Conservation (phyloP, 1,140 invertebrate species). For the Varroa destructor region DNA sequence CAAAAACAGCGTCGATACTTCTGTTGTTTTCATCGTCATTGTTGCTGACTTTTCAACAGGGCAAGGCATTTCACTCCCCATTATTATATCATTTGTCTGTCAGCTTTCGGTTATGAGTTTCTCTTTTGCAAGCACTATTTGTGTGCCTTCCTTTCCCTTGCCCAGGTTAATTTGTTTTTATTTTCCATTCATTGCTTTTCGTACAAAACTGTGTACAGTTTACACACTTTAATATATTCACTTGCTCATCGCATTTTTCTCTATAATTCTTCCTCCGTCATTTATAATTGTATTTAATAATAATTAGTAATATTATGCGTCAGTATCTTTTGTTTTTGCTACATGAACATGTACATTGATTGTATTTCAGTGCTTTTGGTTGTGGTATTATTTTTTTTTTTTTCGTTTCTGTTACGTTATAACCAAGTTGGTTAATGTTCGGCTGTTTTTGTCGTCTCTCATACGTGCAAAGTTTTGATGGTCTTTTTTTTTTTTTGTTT, state of each 20-base stretch:
- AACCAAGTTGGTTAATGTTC: too few relatives aligned
- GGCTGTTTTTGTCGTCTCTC: too few relatives aligned
- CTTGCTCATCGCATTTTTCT: not conserved
- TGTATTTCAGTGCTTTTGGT: too few relatives aligned
- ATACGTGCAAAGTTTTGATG: too few relatives aligned
- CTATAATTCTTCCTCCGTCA: constrained; percentile 5
- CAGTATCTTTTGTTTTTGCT: too few relatives aligned
- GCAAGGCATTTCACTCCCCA: not conserved
- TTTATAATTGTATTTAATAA: not conserved
- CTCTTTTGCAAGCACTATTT: not conserved
- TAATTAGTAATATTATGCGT: too few relatives aligned
- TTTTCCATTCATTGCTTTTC: not conserved
- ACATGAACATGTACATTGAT: too few relatives aligned
- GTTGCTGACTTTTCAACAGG: not conserved
- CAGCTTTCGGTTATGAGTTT: not conserved
- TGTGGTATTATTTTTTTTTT: too few relatives aligned
- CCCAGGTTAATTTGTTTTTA: not conserved
- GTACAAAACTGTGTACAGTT: constrained; percentile 28
- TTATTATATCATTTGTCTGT: not conserved
- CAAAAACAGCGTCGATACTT: too few relatives aligned
- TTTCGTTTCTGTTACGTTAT: too few relatives aligned
- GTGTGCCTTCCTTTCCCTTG: not conserved
- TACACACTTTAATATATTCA: constrained; percentile 4
- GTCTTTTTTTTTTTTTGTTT: too few relatives aligned
- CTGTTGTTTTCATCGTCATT: too few relatives aligned